Conservation (phyloP, 1,140 invertebrate genomes). For the Drosophila ogumai region DNA sequence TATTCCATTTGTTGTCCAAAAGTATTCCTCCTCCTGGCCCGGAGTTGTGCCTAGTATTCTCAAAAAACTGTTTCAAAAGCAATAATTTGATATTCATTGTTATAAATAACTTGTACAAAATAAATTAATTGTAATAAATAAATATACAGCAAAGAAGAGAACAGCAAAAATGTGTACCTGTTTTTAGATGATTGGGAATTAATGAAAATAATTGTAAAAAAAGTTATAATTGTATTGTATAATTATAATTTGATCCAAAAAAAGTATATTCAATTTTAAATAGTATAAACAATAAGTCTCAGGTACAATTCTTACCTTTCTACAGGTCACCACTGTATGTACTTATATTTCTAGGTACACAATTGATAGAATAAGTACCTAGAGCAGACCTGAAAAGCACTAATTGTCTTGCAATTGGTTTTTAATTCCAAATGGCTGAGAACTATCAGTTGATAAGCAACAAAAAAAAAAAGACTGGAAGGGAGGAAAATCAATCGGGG, state of each 20-base stretch:
- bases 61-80: constrained; percentile 64
- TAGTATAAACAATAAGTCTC: too few species aligned
- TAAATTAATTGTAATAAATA: constrained; percentile 51
- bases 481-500: background rate
- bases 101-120: constrained; percentile 53
- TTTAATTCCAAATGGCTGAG: constrained; percentile 55
- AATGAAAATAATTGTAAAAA: background rate
- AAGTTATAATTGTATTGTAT: too few species aligned
- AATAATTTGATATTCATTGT: constrained; percentile 81
- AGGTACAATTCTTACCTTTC: background rate
- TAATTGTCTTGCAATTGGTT: constrained; percentile 60
- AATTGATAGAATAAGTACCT: background rate
- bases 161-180: constrained; percentile 2
- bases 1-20: constrained; percentile 46
- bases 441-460: constrained; percentile 47
- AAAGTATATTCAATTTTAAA: too few species aligned
- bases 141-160: constrained; percentile 76
- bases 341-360: background rate
- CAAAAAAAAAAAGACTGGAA: background rate
- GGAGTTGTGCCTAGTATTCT: constrained; percentile 62
- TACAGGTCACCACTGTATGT: background rate
- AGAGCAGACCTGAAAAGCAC: background rate
- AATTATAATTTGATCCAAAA: too few species aligned
- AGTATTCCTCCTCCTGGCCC: constrained; percentile 15
- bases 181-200: background rate